Evolutionary conservation across 2,797 vertebrate species (phyloP), one percentile per base, ranked within the genome.

Genomic region (Danio choprae): DNA sequence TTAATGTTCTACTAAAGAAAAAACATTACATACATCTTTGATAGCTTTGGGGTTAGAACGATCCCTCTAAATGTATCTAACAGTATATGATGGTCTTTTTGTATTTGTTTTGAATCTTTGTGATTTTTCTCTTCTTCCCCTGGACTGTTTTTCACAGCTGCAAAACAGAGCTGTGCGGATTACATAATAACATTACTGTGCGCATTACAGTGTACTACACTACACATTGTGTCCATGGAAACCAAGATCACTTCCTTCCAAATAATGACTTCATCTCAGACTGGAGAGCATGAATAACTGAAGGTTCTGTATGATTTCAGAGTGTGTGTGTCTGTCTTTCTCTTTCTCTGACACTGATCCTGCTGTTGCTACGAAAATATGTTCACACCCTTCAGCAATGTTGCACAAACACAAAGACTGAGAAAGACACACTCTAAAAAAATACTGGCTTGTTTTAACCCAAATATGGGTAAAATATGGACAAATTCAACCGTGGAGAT

Each of bases 321-420:
- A 73, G 38, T 40, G 0, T 10, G 29, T 9, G 1, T 55, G 29
- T 29, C 29, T 29, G n/a, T n/a, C n/a, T n/a, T 29, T 4, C 16
- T 29, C 10, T 41, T 12, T 41, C 48, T 65, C 59, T 72, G 29
- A 5, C 36, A 7, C 8, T 74, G n/a, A 40, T 51, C 41, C 9
- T 20, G 36, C 56, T 60, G 38, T 74, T 36, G 6, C 53, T 73
- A 59, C 74, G 85, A 70, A 83, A 86, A 85, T 80, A 84, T 40
- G 16, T 63, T 48, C 82, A 72, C 84, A 80, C 82, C 84, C 76
- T 67, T 74, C 13, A 73, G 13, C 56, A 70, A 40, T n/a, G 58
- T 43, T 79, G 7, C 72, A 16, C 59, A 16, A 53, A 38, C 15
- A 77, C 51, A 77, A 74, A 36, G 8, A 83, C 38, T 9, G 18